Evolutionary conservation across 2,888 invertebrate species (phyloP).

Genomic region (Eutolmus rufibarbis): DNA sequence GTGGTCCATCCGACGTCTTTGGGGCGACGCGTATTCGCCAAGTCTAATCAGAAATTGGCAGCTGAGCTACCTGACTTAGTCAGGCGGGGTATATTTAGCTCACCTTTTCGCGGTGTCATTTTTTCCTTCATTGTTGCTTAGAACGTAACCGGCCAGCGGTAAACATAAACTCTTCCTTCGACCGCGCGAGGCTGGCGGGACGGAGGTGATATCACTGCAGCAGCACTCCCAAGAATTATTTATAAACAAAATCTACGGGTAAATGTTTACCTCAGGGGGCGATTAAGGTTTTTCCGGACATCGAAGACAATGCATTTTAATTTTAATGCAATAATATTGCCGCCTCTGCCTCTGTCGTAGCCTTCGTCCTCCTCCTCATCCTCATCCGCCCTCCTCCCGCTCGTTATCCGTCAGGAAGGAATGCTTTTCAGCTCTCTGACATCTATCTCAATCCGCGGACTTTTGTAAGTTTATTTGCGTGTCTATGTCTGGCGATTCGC

Average conservation of each 20-base stretch:
- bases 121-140: slow-evolving; percentile 16
- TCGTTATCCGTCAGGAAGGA: neutral
- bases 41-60: slow-evolving; percentile 43
- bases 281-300: slow-evolving; percentile 1
- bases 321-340: neutral
- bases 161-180: neutral
- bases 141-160: neutral
- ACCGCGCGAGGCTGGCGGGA: neutral
- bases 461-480: slow-evolving; percentile 29
- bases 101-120: neutral
- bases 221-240: neutral
- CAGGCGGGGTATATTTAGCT: slow-evolving; percentile 34
- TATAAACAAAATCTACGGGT: slow-evolving; percentile 12
- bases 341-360: neutral
- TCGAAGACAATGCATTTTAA: slow-evolving; percentile 4
- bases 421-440: slow-evolving; percentile 5
- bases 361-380: neutral
- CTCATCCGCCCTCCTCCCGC: neutral
- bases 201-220: neutral
- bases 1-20: slow-evolving; percentile 21
- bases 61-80: slow-evolving; percentile 37
- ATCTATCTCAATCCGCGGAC: slow-evolving; percentile 24
- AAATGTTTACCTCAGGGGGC: neutral
- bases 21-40: slow-evolving; percentile 28
- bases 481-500: slow-evolving; percentile 28